Percentiles rank a stretch among this genome's conserved stretches.
These are phyloP conservation scores for Poliocrania exsul DNA, from an alignment of 2,797 vertebrate genomes.

Conservation along the genomic window DNA sequence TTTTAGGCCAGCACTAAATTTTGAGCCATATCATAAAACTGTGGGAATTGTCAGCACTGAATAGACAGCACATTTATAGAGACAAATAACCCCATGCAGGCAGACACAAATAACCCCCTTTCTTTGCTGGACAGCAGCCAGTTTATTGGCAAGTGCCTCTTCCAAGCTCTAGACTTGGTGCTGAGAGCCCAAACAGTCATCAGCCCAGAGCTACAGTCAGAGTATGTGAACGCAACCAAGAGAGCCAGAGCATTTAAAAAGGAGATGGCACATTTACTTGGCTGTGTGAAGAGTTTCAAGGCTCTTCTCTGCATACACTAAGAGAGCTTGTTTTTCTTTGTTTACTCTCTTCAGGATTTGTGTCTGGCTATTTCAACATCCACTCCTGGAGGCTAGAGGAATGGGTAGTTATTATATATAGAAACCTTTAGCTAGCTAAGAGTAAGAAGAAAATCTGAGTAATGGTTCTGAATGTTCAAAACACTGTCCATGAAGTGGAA, in stretches of 20 bases:
- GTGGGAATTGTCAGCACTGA: constrained; percentile 21
- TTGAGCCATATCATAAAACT: not conserved
- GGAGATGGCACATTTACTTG: not conserved
- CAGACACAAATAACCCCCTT: not conserved
- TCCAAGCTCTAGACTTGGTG: not conserved
- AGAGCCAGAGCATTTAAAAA: not conserved
- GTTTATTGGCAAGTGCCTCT: not conserved
- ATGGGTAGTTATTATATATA: not conserved
- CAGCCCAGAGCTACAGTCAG: not conserved
- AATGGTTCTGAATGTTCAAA: not conserved
- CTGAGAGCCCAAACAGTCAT: not conserved
- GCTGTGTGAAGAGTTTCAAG: not conserved
- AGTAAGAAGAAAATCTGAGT: not conserved
- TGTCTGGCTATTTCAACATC: not conserved
- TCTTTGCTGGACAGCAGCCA: not conserved
- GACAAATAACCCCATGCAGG: not conserved
- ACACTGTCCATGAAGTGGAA: not conserved
- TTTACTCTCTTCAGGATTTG: not conserved
- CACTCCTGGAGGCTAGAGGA: not conserved
- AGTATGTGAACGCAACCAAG: not conserved
- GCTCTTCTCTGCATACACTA: not conserved
- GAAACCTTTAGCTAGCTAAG: not conserved
- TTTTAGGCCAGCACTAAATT: not conserved
- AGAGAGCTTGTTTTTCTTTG: not conserved
- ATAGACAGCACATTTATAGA: not conserved